phyloP scores from a whole-genome alignment of 1,140 invertebrate species.

The Globodera rostochiensis region DNA sequence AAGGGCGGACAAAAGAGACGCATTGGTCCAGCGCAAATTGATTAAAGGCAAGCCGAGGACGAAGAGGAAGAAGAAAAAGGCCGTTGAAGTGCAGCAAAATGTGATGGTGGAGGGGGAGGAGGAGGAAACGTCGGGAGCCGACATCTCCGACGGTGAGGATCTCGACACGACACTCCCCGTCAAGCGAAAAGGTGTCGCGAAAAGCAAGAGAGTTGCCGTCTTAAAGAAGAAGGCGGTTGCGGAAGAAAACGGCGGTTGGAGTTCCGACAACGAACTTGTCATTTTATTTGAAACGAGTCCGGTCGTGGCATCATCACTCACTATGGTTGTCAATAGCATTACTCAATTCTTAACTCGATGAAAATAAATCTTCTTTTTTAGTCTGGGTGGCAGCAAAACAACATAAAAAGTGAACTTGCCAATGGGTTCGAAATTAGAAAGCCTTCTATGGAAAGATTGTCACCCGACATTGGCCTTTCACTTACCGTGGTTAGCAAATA shows the following conservation, averaged over 20 bases:
- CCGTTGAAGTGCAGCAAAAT: background rate
- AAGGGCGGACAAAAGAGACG: too few relatives aligned
- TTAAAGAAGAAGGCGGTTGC: background rate
- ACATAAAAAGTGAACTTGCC: too few relatives aligned
- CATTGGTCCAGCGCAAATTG: background rate
- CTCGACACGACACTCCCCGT: background rate
- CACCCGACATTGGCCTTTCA: too few relatives aligned
- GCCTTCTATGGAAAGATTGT: background rate
- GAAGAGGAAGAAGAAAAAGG: background rate
- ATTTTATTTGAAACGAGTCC: constrained; percentile 5
- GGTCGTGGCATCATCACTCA: background rate
- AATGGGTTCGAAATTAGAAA: background rate
- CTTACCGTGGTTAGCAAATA: too few relatives aligned
- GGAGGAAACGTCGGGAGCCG: background rate
- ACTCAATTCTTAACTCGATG: background rate
- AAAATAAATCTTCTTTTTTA: background rate
- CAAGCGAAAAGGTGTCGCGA: background rate
- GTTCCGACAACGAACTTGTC: constrained; percentile 11
- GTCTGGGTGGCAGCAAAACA: too few relatives aligned
- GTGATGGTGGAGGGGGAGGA: background rate
- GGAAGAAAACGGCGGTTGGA: background rate
- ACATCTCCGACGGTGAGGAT: constrained; percentile 15
- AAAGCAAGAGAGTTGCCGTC: background rate
- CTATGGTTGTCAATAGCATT: background rate
- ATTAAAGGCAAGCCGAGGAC: background rate